Evolutionary conservation across 1,140 invertebrate genomes (phyloP).

Genomic region (Lordiphosa mommai): DNA sequence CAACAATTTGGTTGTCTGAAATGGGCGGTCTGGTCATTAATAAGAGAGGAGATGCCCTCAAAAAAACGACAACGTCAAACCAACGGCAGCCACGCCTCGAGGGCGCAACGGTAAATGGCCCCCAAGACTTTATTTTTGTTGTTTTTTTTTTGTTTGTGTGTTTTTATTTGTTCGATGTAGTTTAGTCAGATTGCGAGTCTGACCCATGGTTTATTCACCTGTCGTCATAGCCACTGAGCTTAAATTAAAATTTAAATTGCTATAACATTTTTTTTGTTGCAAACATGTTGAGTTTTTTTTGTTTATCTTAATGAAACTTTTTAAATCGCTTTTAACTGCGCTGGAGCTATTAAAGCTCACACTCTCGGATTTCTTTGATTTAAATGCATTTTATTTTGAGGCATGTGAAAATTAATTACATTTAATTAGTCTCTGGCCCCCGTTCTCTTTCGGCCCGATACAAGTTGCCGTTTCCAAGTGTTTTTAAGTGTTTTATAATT

Average conservation of each 20-base stretch:
- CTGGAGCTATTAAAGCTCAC: constrained; percentile 60
- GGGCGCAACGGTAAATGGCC: constrained; percentile 71
- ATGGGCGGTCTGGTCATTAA: constrained; percentile 45
- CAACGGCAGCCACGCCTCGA: constrained; percentile 57
- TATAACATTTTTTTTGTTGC: constrained; percentile 51
- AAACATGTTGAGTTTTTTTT: constrained; percentile 9
- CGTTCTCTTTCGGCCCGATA: constrained; percentile 22
- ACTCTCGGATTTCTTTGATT: constrained; percentile 61
- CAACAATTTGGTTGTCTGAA: constrained; percentile 43
- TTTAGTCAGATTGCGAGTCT: constrained; percentile 27
- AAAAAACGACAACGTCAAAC: constrained; percentile 48
- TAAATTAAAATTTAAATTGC: constrained; percentile 69
- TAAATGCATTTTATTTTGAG: constrained; percentile 75
- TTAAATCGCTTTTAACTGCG: constrained; percentile 72
- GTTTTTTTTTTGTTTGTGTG: constrained; percentile 9
- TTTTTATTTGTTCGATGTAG: constrained; percentile 8
- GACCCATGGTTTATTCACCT: constrained; percentile 74
- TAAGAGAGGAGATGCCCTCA: constrained; percentile 49
- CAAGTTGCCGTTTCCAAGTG: constrained; percentile 52
- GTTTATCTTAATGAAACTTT: constrained; percentile 77
- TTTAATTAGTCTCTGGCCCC: constrained; percentile 57
- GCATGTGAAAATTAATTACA: constrained; percentile 76
- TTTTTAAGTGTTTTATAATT: constrained; percentile 54
- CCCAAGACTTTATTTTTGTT: constrained; percentile 28
- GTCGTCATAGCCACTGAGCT: constrained; percentile 55